Percentiles rank a stretch among this genome's conserved stretches.
Conservation (phyloP, 2,797 vertebrate species). For the Rhinella marina region DNA sequence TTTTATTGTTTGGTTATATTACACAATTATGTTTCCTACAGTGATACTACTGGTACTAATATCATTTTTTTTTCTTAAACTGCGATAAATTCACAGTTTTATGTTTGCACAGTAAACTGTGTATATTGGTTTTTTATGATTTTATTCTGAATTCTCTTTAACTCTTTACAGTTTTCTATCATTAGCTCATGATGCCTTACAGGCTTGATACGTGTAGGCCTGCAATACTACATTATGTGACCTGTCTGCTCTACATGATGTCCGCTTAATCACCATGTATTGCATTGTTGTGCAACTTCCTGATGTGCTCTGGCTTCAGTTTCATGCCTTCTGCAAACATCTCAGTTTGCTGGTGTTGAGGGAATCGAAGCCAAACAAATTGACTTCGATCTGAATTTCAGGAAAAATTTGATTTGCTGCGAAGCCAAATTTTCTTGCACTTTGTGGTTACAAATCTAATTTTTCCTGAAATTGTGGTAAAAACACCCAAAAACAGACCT, state of each 20-base stretch:
- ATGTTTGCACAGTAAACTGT: slow-evolving; percentile 9
- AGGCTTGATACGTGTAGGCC: neutral
- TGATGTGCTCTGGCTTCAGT: neutral
- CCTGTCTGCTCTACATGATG: neutral
- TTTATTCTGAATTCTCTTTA: neutral
- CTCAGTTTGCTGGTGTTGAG: too few species aligned
- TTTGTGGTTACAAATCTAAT: too few species aligned
- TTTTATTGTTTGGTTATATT: slow-evolving; percentile 26
- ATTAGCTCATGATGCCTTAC: neutral
- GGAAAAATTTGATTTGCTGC: too few species aligned
- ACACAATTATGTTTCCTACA: neutral
- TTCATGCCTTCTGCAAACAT: neutral
- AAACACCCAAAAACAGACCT: too few species aligned
- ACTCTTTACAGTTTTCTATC: neutral
- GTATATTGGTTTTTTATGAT: slow-evolving; percentile 1
- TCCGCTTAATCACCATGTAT: neutral
- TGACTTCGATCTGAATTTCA: too few species aligned
- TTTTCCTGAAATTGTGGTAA: too few species aligned
- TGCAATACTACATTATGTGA: neutral
- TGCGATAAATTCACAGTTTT: slow-evolving; percentile 10
- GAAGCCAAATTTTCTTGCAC: too few species aligned
- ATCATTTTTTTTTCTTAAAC: slow-evolving; percentile 20
- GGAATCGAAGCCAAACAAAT: too few species aligned
- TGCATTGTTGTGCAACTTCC: neutral
- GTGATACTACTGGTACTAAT: neutral